These are phyloP conservation scores for Babyrousa celebensis DNA, from an alignment of 2,797 vertebrate species.

Conservation along the genomic window DNA sequence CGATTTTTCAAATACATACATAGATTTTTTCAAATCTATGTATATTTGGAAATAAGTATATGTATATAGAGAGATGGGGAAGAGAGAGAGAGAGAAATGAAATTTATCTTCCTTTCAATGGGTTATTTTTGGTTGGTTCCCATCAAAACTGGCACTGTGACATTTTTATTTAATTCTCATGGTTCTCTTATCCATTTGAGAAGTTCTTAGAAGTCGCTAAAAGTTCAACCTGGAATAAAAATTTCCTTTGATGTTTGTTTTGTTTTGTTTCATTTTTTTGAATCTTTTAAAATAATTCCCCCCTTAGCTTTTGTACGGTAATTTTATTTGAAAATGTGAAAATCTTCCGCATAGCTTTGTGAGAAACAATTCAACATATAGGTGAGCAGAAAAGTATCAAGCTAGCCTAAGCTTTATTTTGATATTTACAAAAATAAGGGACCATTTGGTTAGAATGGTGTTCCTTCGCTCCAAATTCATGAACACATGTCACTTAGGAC, in stretches of 20 bases:
- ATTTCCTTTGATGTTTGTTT: slow-evolving; percentile 69
- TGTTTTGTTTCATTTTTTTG: slow-evolving; percentile 23
- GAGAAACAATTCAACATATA: slow-evolving; percentile 93
- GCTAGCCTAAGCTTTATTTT: slow-evolving; percentile 91
- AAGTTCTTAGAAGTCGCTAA: neutral
- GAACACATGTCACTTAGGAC: neutral
- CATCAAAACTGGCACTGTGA: neutral
- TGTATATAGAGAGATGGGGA: neutral
- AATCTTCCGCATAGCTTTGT: slow-evolving; percentile 91
- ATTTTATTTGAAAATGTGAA: slow-evolving; percentile 75
- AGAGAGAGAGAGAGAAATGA: neutral
- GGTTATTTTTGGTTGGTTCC: neutral
- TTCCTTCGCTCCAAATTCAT: neutral
- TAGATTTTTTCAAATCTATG: neutral
- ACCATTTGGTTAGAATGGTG: slow-evolving; percentile 83
- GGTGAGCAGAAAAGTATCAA: slow-evolving; percentile 92
- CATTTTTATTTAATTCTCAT: neutral
- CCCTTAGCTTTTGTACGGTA: neutral
- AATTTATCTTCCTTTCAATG: neutral
- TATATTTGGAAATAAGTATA: neutral
- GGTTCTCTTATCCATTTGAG: neutral
- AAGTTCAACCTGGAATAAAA: slow-evolving; percentile 25
- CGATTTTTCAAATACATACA: neutral
- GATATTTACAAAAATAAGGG: slow-evolving; percentile 89
- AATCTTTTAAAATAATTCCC: neutral